Evolutionary conservation across 2,113 vertebrate genomes (phyloP).

Genomic region (Pungitius pungitius): DNA sequence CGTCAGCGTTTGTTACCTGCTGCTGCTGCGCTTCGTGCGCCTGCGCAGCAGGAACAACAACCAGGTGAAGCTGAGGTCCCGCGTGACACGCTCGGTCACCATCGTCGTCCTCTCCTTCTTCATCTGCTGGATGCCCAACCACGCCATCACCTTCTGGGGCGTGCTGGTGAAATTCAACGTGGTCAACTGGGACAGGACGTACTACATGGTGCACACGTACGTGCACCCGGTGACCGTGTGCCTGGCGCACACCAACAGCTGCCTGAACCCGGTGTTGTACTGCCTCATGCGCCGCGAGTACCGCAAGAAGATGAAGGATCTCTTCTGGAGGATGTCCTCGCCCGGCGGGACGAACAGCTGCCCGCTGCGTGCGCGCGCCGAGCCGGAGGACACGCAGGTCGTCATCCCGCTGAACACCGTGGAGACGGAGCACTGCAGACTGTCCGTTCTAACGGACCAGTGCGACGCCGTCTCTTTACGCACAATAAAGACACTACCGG

Average conservation of each 20-base stretch:
- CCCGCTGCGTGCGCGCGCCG: slow-evolving; percentile 81
- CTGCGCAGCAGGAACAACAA: slow-evolving; percentile 81
- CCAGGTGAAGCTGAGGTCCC: slow-evolving; percentile 83
- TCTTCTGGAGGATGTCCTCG: slow-evolving; percentile 89
- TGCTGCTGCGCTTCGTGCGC: slow-evolving; percentile 88
- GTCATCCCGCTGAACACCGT: slow-evolving; percentile 71
- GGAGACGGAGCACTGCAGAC: slow-evolving; percentile 70
- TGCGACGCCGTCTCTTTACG: slow-evolving; percentile 32
- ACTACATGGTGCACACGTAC: slow-evolving; percentile 90
- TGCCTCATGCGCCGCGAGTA: slow-evolving; percentile 93
- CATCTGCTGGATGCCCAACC: slow-evolving; percentile 94
- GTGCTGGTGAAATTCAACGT: slow-evolving; percentile 90
- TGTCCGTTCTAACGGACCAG: slow-evolving; percentile 67
- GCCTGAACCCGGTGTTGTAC: slow-evolving; percentile 92
- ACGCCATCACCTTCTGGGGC: slow-evolving; percentile 92
- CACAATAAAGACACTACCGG: no score
- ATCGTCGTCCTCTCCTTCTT: slow-evolving; percentile 93
- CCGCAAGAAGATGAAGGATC: slow-evolving; percentile 87
- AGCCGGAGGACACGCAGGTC: slow-evolving; percentile 81
- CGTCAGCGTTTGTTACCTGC: slow-evolving; percentile 87
- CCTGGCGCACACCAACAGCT: slow-evolving; percentile 93
- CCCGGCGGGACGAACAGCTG: slow-evolving; percentile 81
- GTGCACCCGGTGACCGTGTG: slow-evolving; percentile 90
- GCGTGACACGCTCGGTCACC: slow-evolving; percentile 91
- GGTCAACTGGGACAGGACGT: slow-evolving; percentile 86